Percentiles rank a stretch among this genome's conserved stretches.
phyloP scores from a whole-genome alignment of 2,888 invertebrate species.

The Allygus modestus region DNA sequence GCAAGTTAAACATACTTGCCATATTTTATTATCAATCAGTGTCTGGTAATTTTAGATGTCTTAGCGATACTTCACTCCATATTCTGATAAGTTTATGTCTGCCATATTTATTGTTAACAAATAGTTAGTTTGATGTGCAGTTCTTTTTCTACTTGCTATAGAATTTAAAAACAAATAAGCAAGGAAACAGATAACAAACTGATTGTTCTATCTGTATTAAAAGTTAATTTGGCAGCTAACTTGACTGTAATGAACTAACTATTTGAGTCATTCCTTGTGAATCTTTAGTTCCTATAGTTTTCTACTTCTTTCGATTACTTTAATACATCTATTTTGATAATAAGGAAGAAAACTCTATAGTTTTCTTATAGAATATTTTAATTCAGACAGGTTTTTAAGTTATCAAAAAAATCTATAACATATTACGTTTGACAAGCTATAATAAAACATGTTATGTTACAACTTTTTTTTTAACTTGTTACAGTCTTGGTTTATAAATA shows the following conservation, averaged over 20 bases:
- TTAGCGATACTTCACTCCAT: not conserved
- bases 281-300: slow-evolving; percentile 27
- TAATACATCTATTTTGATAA: not conserved
- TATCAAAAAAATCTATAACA: too few relatives aligned
- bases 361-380: too few relatives aligned
- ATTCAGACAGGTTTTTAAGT: too few relatives aligned
- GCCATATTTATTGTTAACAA: not conserved
- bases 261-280: slow-evolving; percentile 6
- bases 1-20: not conserved
- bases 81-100: not conserved
- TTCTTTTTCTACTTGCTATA: too few relatives aligned
- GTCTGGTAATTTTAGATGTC: not conserved
- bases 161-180: too few relatives aligned
- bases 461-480: too few relatives aligned
- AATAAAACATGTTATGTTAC: too few relatives aligned
- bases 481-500: too few relatives aligned
- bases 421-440: too few relatives aligned
- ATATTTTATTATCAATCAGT: not conserved
- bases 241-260: not conserved
- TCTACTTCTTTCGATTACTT: not conserved
- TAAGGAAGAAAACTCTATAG: not conserved
- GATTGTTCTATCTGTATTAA: too few relatives aligned
- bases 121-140: too few relatives aligned
- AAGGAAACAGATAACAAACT: too few relatives aligned
- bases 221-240: not conserved